These are phyloP conservation scores for Phlogophora meticulosa DNA, from an alignment of 2,888 invertebrate species.

Conservation along the genomic window DNA sequence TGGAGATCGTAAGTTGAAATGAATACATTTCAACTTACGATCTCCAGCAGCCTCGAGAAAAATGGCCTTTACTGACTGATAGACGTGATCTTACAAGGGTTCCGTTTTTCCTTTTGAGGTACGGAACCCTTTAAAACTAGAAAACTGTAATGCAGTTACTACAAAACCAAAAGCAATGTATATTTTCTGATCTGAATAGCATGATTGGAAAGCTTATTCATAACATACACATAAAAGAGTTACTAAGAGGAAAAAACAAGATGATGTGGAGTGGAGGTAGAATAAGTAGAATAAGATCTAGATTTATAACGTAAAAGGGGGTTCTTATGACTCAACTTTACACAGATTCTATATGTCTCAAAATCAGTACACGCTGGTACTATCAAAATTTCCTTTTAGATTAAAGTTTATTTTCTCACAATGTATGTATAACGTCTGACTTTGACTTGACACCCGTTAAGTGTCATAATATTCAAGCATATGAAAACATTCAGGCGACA, in stretches of 20 bases:
- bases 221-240: neutral
- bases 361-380: neutral
- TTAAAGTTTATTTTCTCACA: neutral
- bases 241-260: neutral
- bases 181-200: neutral
- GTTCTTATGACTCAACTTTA: neutral
- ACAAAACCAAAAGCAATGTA: neutral
- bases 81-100: too few species aligned
- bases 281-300: neutral
- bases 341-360: neutral
- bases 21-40: too few species aligned
- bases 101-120: too few species aligned
- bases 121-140: neutral
- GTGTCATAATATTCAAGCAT: conserved; percentile 3
- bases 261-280: neutral
- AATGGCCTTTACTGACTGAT: too few species aligned
- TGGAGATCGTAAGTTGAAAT: too few species aligned
- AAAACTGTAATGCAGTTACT: neutral
- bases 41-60: too few species aligned
- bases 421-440: neutral
- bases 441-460: conserved; percentile 2
- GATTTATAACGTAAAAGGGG: neutral
- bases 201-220: neutral
- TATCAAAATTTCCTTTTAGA: neutral
- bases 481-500: conserved; percentile 8